Percentiles rank a stretch among this genome's conserved stretches.
Evolutionary conservation across 2,888 invertebrate genomes (phyloP).

Genomic region (Agrochola macilenta): DNA sequence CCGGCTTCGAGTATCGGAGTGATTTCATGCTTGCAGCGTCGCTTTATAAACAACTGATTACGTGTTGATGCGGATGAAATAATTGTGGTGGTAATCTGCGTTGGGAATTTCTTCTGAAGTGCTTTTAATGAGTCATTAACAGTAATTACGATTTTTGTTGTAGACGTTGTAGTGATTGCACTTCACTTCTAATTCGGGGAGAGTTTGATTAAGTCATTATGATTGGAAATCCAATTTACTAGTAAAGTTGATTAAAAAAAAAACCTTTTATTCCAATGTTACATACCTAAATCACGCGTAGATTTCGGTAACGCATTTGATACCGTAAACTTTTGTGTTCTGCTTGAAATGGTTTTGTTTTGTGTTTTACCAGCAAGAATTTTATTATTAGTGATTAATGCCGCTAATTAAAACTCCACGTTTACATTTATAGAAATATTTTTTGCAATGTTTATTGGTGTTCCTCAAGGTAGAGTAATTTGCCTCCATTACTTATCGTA

Average conservation of each 20-base stretch:
- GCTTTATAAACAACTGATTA: conserved; percentile 74
- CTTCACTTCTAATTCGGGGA: conserved; percentile 17
- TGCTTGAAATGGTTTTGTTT: background rate
- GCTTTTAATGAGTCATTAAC: conserved; percentile 53
- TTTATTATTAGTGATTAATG: background rate
- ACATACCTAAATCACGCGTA: background rate
- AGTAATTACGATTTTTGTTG: conserved; percentile 34
- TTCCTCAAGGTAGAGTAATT: background rate
- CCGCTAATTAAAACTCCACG: background rate
- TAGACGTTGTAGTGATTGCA: conserved; percentile 19
- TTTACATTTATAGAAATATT: background rate
- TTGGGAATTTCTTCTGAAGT: conserved; percentile 41
- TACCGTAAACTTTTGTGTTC: background rate
- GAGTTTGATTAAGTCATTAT: conserved; percentile 17
- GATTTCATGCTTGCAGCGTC: conserved; percentile 78
- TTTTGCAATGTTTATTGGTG: background rate
- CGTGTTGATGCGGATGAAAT: conserved; percentile 66
- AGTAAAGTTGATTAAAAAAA: background rate
- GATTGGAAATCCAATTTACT: background rate
- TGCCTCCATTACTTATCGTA: background rate
- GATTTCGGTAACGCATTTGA: conserved; percentile 18
- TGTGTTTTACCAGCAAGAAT: background rate
- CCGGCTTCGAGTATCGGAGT: conserved; percentile 72
- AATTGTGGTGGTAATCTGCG: conserved; percentile 58
- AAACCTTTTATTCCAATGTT: too few species aligned